A percentile compares a stretch with the other conserved stretches of the same genome.
These are phyloP conservation scores for Acropternis orthonyx DNA, from an alignment of 2,797 vertebrate genomes.

Conservation along the genomic window DNA sequence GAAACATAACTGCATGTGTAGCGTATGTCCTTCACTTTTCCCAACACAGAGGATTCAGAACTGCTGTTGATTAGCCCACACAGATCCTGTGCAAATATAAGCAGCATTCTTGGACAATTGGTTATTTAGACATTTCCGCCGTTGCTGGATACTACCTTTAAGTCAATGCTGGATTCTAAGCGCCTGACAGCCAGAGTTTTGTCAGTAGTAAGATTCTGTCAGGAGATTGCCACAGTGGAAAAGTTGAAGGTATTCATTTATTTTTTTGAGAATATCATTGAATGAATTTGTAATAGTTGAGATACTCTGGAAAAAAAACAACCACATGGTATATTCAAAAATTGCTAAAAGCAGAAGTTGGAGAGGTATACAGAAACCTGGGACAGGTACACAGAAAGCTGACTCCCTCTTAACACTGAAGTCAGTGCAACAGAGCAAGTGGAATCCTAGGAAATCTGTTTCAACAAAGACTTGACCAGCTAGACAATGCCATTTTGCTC, in stretches of 20 bases:
- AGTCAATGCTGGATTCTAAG: neutral
- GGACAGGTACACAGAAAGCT: neutral
- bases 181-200: neutral
- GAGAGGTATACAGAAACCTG: neutral
- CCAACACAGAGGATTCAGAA: neutral
- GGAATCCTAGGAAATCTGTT: conserved; percentile 3
- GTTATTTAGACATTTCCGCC: neutral
- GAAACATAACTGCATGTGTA: neutral
- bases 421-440: conserved; percentile 14
- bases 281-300: neutral
- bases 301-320: neutral
- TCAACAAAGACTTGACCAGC: conserved; percentile 17
- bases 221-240: neutral
- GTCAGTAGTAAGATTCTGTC: neutral
- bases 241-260: neutral
- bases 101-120: neutral
- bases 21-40: neutral
- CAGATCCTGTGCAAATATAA: neutral
- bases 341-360: neutral
- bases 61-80: neutral
- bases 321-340: neutral
- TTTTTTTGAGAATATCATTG: neutral
- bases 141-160: neutral
- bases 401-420: neutral
- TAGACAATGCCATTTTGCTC: neutral